Evolutionary conservation across 1,140 invertebrate genomes (phyloP), one percentile per base, ranked within the genome.

Genomic region (Meloidogyne floridensis): DNA sequence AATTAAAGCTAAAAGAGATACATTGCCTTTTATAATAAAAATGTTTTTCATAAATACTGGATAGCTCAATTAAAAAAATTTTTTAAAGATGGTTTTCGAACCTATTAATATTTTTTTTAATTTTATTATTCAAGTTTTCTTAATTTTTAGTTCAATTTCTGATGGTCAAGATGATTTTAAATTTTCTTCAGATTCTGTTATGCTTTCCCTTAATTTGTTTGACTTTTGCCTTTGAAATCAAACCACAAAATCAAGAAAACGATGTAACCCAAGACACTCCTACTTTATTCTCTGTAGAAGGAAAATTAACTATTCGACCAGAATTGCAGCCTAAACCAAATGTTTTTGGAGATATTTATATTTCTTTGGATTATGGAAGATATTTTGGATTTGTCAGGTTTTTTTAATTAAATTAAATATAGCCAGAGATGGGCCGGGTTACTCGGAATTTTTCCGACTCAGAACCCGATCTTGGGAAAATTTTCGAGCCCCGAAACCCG

Each of bases 331-430:
- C 43, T n/a, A 83, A 81, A 32, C 32, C 74, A 51, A 87, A 89
- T 53, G 88, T 87, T 85, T 59, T 81, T 53, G 82, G 80, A n/a
- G 56, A 83, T 8, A 82, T 77, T 43, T 72, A 87, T 11, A 82
- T 89, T 42, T 81, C 90, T 73, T 42, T 89, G 6, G 87, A 89
- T 74, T 88, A 89, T 76, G 88, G 88, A 2, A 86, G 89, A 75
- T 81, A 88, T 72, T 76, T 88, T 71, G 89, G 89, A 56, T 89
- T 89, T 77, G 56, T 90, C 20, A 81, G 83, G 77, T 32, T 83
- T 78, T 75, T 84, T 32, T 51, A 5, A 8, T 59, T 72, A 81
- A 18, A 4, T 6, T n/a, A 9, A 13, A 20, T n/a, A 0, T 4
- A 5, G 32, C 32, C 32, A 32, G 32, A 32, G 32, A 32, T 32